A percentile compares a stretch with the other conserved stretches of the same genome.
Conservation (phyloP, 2,797 vertebrate species). For the Scyliorhinus canicula region DNA sequence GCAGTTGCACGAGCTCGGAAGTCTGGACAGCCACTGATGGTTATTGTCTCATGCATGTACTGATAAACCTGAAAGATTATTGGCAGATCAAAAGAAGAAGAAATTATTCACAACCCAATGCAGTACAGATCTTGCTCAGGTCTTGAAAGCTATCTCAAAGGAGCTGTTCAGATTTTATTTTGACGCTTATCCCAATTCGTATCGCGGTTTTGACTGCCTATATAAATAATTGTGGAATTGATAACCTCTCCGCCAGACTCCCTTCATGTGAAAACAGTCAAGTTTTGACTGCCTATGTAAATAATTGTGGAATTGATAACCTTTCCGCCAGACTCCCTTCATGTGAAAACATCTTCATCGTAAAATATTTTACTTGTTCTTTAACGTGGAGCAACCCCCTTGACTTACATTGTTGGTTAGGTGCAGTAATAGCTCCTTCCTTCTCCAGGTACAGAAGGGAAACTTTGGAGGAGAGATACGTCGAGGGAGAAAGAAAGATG, state of each 20-base stretch:
- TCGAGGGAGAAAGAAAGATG: background rate
- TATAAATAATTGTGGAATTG: background rate
- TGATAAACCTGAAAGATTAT: slow-evolving; percentile 81
- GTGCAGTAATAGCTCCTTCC: background rate
- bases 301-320: background rate
- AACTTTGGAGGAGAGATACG: background rate
- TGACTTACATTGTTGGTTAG: background rate
- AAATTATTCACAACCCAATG: slow-evolving; percentile 41
- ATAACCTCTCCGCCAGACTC: background rate
- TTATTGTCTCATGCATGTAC: slow-evolving; percentile 99
- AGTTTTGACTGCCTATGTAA: background rate
- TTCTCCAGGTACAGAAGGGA: background rate
- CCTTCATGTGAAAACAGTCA: background rate
- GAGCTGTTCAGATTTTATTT: background rate
- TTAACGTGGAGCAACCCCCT: background rate
- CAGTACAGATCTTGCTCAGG: background rate
- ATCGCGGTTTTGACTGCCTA: background rate
- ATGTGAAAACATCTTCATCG: background rate
- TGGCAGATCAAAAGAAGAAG: slow-evolving; percentile 42
- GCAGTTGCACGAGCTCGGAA: slow-evolving; percentile 95
- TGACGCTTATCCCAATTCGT: background rate
- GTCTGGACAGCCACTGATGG: slow-evolving; percentile 91
- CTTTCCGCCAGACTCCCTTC: background rate
- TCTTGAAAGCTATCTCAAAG: background rate
- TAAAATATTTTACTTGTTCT: background rate